Base-by-base conservation (phyloP, 1,140 invertebrate species). In the Zaprionus gabonicus region DNA sequence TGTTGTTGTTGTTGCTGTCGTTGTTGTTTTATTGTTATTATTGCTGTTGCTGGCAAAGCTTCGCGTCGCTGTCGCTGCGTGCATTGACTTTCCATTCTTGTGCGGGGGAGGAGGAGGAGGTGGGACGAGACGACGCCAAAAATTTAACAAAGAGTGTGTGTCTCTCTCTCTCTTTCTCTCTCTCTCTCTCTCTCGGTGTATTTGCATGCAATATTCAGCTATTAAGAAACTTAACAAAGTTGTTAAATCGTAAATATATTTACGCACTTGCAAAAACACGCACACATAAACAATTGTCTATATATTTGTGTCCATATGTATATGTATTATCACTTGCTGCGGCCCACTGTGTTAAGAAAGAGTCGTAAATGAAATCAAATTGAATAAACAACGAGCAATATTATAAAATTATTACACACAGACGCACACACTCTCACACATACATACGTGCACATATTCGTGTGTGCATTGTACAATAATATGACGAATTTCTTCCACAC, bases 11-110 rank as follows among this genome's bases (percentile, higher is more conserved):
- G 23, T 46, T 46, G 25, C 28, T 44, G 38, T 23, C 23, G 27
- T 17, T 44, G 57, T 41, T 44, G 31, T 25, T 25, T 65, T 82
- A 71, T 41, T 65, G 55, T 41, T 57, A 51, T 67, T 57, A 65
- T 56, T 72, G 63, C 55, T 66, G 74, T 64, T 71, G 66, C 38
- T 41, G 62, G 49, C 65, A 49, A 27, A 59, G 80, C 65, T 56
- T 49, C 17, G 68, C 72, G 65, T 76, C 69, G 78, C 67, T 71
- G 82, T 51, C 58, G 74, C 82, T 67, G 81, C 81, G 83, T 87
- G 84, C 83, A 88, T 87, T 87, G 83, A 87, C 83, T 88, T 87
- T 87, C 83, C 84, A 88, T 87, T 88, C 77, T 82, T 81, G 60
- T 62, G 68, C 46, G 56, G 23, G 36, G 23, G n/a, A 46, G 41